Evolutionary conservation across 1,140 invertebrate genomes (phyloP).

Genomic region (Tigriopus japonicus): DNA sequence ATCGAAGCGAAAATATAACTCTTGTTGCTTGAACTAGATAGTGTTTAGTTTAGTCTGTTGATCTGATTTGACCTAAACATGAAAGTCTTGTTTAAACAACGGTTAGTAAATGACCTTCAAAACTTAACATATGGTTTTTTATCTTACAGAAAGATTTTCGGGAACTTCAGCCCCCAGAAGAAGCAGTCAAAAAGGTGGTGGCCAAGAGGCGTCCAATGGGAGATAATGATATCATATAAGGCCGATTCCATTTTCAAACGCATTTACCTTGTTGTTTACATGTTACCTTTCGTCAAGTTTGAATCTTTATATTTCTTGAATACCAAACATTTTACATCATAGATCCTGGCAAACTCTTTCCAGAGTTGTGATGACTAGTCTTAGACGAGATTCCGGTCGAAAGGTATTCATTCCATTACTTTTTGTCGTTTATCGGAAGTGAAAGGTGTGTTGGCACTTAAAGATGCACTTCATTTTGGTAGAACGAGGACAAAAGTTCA

Average conservation of each 20-base stretch:
- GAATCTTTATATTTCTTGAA: conserved; percentile 16
- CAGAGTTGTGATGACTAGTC: conserved; percentile 1
- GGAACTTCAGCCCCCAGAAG: not conserved
- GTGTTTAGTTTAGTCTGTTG: no score
- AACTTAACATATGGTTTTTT: not conserved
- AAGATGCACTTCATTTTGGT: no score
- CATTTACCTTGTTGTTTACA: conserved; percentile 1
- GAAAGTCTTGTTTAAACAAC: no score
- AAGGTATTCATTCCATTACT: no score
- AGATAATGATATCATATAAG: not conserved
- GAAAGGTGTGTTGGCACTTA: no score
- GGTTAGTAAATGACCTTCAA: no score
- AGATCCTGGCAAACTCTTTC: conserved; percentile 18
- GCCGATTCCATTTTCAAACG: not conserved
- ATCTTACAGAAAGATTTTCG: not conserved
- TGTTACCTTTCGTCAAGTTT: conserved; percentile 16
- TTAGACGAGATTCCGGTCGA: no score
- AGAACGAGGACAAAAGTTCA: no score
- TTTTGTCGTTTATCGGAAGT: no score
- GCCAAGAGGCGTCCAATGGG: not conserved
- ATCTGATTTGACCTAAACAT: no score
- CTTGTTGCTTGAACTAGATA: no score
- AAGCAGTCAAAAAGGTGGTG: not conserved
- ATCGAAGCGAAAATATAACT: no score
- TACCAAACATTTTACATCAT: conserved; percentile 17